A percentile compares a stretch with the other conserved stretches of the same genome.
phyloP scores from a whole-genome alignment of 1,140 invertebrate genomes.

The Odontomachus brunneus region DNA sequence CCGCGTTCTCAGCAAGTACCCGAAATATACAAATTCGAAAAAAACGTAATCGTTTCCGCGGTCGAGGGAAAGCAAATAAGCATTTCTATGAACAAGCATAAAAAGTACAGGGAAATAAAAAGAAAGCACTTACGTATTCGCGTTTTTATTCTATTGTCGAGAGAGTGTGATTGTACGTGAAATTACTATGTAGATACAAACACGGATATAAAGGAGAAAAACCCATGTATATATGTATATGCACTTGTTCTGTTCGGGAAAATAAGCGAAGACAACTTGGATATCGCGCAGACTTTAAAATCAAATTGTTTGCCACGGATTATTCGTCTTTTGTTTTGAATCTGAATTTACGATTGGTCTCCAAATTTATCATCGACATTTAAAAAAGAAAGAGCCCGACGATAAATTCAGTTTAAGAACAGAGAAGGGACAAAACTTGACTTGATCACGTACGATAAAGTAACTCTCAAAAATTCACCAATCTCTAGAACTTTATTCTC shows the following conservation, averaged over 20 bases:
- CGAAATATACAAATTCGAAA: neutral
- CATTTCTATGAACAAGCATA: neutral
- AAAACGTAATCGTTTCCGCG: neutral
- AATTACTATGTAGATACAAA: constrained; percentile 13
- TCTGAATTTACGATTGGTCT: constrained; percentile 14
- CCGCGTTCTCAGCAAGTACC: neutral
- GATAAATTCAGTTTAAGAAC: constrained; percentile 11
- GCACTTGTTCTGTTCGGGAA: constrained; percentile 21
- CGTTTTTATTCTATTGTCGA: constrained; percentile 16
- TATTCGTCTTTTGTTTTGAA: constrained; percentile 24
- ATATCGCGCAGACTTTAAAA: constrained; percentile 16
- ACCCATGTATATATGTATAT: neutral
- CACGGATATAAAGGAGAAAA: neutral
- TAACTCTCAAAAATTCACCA: neutral
- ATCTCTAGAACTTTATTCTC: neutral
- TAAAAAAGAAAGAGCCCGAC: neutral
- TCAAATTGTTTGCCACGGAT: constrained; percentile 23
- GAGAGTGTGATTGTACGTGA: neutral
- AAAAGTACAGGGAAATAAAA: neutral
- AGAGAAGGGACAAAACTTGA: neutral
- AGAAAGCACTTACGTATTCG: neutral
- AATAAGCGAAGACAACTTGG: constrained; percentile 19
- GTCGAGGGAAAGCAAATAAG: neutral
- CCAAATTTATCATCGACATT: constrained; percentile 9
- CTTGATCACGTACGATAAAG: neutral